Conservation (phyloP, 2,113 vertebrate species). For the Neodontobutis hainanensis region DNA sequence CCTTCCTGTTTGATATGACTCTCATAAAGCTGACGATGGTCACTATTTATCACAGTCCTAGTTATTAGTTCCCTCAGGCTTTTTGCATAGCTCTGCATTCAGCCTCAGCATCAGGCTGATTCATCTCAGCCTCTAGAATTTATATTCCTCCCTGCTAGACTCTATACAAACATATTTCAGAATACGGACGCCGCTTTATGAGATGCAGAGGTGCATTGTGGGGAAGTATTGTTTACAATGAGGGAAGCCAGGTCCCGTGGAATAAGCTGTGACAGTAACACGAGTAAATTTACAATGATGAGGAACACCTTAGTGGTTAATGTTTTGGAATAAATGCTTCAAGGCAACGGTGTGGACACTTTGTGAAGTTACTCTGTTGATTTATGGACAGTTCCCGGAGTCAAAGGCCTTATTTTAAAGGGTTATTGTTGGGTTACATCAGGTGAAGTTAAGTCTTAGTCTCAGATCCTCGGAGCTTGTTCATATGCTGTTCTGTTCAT, state of each 20-base stretch:
- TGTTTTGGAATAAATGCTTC: constrained; percentile 62
- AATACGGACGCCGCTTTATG: constrained; percentile 31
- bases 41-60: constrained; percentile 26
- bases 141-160: constrained; percentile 24
- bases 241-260: constrained; percentile 16
- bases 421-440: constrained; percentile 43
- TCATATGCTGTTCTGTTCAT: constrained; percentile 12
- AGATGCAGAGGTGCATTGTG: constrained; percentile 36
- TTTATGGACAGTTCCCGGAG: constrained; percentile 48
- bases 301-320: constrained; percentile 43
- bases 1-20: constrained; percentile 3
- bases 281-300: constrained; percentile 52
- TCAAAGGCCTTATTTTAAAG: constrained; percentile 41
- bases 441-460: constrained; percentile 31
- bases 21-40: constrained; percentile 13
- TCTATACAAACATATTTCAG: constrained; percentile 54
- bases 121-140: constrained; percentile 21
- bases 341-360: constrained; percentile 50
- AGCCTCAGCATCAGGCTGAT: too few species aligned
- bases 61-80: constrained; percentile 21
- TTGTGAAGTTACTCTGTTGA: constrained; percentile 52
- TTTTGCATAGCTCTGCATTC: constrained; percentile 37
- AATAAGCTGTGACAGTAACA: constrained; percentile 25
- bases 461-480: constrained; percentile 9
- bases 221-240: constrained; percentile 48